These are phyloP conservation scores for Eulemur macaco DNA, from an alignment of 2,113 vertebrate species.

Conservation along the genomic window DNA sequence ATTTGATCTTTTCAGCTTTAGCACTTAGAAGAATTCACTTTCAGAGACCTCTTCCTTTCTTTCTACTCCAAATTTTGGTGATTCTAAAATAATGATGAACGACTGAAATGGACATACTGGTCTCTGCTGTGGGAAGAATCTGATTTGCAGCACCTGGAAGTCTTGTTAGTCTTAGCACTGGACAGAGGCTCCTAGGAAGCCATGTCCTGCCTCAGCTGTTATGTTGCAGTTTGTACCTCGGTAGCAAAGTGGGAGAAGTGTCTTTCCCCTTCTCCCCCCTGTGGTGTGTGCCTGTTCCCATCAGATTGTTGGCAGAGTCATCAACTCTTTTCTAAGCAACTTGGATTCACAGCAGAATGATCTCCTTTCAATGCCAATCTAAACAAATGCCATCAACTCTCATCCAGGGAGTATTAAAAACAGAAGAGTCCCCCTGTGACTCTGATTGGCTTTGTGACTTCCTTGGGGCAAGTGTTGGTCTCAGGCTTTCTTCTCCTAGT, in stretches of 20 bases:
- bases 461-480: slow-evolving; percentile 38
- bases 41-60: background rate
- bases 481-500: slow-evolving; percentile 7
- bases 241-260: background rate
- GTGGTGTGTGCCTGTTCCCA: background rate
- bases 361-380: slow-evolving; percentile 53
- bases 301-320: slow-evolving; percentile 42
- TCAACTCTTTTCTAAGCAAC: slow-evolving; percentile 44
- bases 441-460: slow-evolving; percentile 57
- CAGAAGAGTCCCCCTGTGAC: slow-evolving; percentile 54
- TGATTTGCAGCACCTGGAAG: background rate
- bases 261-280: background rate
- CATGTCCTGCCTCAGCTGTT: background rate
- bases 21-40: background rate
- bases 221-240: background rate
- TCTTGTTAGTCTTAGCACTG: background rate
- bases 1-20: background rate
- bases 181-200: background rate
- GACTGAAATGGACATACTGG: background rate
- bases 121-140: background rate
- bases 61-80: background rate
- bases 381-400: slow-evolving; percentile 68
- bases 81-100: slow-evolving; percentile 5
- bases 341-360: slow-evolving; percentile 55
- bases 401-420: slow-evolving; percentile 61